Conservation (phyloP, 2,888 invertebrate genomes). For the Eledone cirrhosa region DNA sequence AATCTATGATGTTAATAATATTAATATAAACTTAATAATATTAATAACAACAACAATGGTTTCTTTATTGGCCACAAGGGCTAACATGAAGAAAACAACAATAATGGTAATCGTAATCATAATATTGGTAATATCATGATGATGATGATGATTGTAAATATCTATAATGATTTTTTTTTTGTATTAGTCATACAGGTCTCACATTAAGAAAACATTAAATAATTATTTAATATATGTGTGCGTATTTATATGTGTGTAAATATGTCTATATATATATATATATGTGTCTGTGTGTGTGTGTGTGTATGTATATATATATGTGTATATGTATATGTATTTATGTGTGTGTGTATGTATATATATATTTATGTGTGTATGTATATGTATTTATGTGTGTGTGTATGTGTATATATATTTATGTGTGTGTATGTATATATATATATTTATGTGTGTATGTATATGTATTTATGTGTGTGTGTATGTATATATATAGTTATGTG, state of each 20-base stretch:
- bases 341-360: background rate
- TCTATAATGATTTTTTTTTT: too few species aligned
- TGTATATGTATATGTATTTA: background rate
- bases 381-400: background rate
- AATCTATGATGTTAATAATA: too few species aligned
- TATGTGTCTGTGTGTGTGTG: background rate
- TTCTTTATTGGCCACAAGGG: too few species aligned
- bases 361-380: background rate
- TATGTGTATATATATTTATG: background rate
- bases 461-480: slow-evolving; percentile 27
- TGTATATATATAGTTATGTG: too few species aligned
- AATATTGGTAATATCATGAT: too few species aligned
- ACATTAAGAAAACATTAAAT: too few species aligned
- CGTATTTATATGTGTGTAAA: background rate
- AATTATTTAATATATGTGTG: background rate
- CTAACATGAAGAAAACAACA: too few species aligned
- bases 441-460: slow-evolving; percentile 23
- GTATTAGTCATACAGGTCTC: too few species aligned
- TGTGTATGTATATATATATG: background rate
- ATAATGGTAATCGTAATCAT: too few species aligned
- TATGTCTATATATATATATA: background rate
- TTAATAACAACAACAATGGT: too few species aligned
- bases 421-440: background rate
- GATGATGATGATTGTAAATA: too few species aligned
- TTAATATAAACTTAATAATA: too few species aligned